These are phyloP conservation scores for Gisinianus flammeolus DNA, from an alignment of 2,888 invertebrate species.

Conservation along the genomic window DNA sequence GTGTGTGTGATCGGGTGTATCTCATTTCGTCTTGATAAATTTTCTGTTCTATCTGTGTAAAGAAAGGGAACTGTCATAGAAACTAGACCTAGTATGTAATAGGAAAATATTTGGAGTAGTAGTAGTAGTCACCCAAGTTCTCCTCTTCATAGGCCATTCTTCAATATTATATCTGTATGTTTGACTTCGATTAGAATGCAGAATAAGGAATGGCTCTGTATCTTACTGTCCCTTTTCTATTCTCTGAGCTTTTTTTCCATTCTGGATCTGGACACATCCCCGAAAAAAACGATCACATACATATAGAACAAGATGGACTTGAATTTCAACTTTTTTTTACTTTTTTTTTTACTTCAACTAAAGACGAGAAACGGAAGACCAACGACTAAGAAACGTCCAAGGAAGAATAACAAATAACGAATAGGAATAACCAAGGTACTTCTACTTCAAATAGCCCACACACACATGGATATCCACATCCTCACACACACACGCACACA, in stretches of 20 bases:
- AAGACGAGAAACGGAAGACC: background rate
- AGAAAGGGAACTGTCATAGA: too few species aligned
- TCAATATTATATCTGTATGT: background rate
- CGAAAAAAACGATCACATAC: too few species aligned
- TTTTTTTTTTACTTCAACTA: background rate
- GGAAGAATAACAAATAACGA: background rate
- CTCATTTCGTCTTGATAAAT: too few species aligned
- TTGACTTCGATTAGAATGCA: background rate
- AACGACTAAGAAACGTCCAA: background rate
- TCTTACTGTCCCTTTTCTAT: background rate
- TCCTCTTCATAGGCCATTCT: slow-evolving; percentile 4
- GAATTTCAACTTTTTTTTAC: background rate
- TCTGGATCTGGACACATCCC: background rate
- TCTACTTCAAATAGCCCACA: background rate
- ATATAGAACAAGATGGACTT: background rate
- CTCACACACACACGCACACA: background rate
- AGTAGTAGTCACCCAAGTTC: too few species aligned
- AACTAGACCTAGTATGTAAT: too few species aligned
- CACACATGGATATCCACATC: background rate
- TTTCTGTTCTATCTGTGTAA: too few species aligned
- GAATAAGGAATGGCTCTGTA: background rate
- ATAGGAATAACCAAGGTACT: background rate
- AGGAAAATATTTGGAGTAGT: too few species aligned
- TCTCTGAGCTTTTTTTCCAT: background rate
- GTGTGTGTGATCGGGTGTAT: too few species aligned